A percentile compares a stretch with the other conserved stretches of the same genome.
Conservation (phyloP, 2,888 invertebrate species). For the Morinoia aosen region DNA sequence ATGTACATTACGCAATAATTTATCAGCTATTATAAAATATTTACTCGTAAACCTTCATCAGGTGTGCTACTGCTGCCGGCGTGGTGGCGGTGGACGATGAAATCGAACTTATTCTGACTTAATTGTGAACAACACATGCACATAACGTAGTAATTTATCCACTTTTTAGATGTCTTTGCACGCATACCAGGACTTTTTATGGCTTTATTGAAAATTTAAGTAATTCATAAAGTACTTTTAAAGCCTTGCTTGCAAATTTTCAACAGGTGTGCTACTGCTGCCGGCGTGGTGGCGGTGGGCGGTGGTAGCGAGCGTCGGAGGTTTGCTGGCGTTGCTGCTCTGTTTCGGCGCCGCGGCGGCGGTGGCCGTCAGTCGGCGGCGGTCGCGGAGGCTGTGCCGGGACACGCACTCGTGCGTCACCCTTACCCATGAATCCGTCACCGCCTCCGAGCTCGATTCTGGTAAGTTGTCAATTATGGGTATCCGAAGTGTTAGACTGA, state of each 20-base stretch:
- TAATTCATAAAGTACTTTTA: too few species aligned
- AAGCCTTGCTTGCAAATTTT: too few species aligned
- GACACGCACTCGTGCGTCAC: constrained; percentile 40
- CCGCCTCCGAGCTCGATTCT: constrained; percentile 9
- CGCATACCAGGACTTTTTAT: too few species aligned
- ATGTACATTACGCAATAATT: too few species aligned
- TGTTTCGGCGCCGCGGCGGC: not conserved
- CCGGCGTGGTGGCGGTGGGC: constrained; percentile 33
- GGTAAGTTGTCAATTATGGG: not conserved
- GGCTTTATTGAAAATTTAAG: too few species aligned
- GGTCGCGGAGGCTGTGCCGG: not conserved
- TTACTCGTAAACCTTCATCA: not conserved
- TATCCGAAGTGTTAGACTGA: too few species aligned
- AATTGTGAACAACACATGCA: too few species aligned
- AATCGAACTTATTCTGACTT: too few species aligned
- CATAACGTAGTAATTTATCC: too few species aligned
- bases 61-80: not conserved
- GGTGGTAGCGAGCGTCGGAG: not conserved
- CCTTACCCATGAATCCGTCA: not conserved
- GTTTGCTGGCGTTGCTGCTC: not conserved
- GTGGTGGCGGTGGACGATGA: too few species aligned
- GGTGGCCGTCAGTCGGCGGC: not conserved
- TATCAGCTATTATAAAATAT: too few species aligned
- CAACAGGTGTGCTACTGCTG: not conserved
- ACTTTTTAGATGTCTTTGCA: too few species aligned